These are phyloP conservation scores for Apamea crenata DNA, from an alignment of 2,888 invertebrate species.

Conservation along the genomic window DNA sequence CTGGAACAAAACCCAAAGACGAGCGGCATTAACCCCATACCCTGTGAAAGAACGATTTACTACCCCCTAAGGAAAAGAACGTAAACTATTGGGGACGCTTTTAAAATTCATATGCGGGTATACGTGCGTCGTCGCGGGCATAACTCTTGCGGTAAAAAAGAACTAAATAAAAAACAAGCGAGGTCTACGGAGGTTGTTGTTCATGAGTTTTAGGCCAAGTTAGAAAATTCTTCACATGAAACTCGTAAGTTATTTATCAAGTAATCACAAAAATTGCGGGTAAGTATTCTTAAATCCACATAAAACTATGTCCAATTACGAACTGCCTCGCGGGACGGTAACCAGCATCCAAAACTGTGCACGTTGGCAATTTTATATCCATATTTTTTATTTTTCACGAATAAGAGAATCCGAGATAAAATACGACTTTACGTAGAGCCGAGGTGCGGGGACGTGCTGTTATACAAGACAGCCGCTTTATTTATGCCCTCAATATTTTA, in stretches of 20 bases:
- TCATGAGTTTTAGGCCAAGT: constrained; percentile 1
- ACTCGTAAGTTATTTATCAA: constrained; percentile 46
- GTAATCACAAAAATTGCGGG: constrained; percentile 31
- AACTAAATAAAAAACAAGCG: constrained; percentile 30
- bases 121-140: constrained; percentile 34
- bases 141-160: constrained; percentile 29
- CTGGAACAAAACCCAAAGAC: constrained; percentile 28
- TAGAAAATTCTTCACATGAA: constrained; percentile 13
- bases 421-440: constrained; percentile 83
- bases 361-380: constrained; percentile 80
- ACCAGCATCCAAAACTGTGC: constrained; percentile 70
- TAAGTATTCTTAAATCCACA: constrained; percentile 32
- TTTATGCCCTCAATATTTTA: constrained; percentile 90
- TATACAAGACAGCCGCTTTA: constrained; percentile 87
- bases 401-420: constrained; percentile 87
- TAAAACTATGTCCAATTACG: constrained; percentile 62
- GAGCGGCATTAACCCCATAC: constrained; percentile 29
- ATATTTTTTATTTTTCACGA: constrained; percentile 83
- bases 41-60: constrained; percentile 54
- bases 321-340: constrained; percentile 44
- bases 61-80: constrained; percentile 36
- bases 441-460: constrained; percentile 85
- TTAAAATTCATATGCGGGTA: constrained; percentile 57
- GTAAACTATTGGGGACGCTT: constrained; percentile 59
- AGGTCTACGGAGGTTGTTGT: constrained; percentile 16